Evolutionary conservation across 2,888 invertebrate species (phyloP).

Genomic region (Dryobota labecula): DNA sequence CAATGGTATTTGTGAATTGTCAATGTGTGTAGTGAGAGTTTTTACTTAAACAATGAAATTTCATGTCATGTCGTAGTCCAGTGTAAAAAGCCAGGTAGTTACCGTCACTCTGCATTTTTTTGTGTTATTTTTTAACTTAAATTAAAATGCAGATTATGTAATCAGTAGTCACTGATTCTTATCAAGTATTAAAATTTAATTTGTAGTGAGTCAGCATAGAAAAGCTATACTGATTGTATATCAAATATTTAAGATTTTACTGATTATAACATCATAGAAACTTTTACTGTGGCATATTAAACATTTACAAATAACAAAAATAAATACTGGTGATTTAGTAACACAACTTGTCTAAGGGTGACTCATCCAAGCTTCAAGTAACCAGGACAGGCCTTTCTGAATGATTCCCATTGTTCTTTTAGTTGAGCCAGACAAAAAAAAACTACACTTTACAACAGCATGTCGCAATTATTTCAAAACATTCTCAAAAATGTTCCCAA

Average conservation of each 20-base stretch:
- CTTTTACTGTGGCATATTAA: background rate
- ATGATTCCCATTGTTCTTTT: background rate
- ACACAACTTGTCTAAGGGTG: background rate
- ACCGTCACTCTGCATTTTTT: no score
- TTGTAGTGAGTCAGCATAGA: background rate
- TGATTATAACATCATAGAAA: background rate
- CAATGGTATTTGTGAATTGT: no score
- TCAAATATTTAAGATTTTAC: background rate
- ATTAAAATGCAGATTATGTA: background rate
- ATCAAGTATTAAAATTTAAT: background rate
- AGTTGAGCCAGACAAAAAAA: background rate
- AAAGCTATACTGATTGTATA: background rate
- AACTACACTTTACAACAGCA: background rate
- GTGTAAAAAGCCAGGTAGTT: no score
- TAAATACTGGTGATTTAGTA: background rate
- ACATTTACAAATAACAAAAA: background rate
- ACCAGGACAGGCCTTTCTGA: background rate
- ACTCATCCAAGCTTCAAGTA: background rate
- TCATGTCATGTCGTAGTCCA: no score
- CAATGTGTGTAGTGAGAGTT: no score
- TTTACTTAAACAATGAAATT: no score
- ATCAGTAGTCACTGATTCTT: constrained; percentile 3
- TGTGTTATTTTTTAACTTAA: no score
- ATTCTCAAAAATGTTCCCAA: background rate
- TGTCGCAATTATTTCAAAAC: background rate